Evolutionary conservation across 1,140 invertebrate species (phyloP).

Genomic region (Drosophila pruinosa): DNA sequence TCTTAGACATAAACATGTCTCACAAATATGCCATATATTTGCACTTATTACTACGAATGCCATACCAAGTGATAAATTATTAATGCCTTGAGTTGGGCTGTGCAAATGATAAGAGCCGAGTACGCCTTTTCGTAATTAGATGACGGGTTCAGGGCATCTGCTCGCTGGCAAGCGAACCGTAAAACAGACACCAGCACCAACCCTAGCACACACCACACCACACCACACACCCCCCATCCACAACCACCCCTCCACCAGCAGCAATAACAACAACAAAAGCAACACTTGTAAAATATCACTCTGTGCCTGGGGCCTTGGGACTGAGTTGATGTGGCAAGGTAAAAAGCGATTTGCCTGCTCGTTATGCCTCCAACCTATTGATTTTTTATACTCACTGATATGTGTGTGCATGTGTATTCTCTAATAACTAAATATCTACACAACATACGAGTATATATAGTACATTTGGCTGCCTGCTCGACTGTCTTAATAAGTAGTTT

Average conservation of each 20-base stretch:
- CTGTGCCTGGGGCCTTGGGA: conserved; percentile 47
- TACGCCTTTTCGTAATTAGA: conserved; percentile 76
- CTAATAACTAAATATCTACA: conserved; percentile 27
- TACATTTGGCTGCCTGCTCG: conserved; percentile 4
- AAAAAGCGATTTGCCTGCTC: conserved; percentile 42
- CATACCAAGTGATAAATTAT: not conserved
- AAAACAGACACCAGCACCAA: conserved; percentile 58
- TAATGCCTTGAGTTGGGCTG: not conserved
- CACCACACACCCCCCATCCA: conserved; percentile 8
- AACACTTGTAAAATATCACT: conserved; percentile 74
- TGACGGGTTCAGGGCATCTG: conserved; percentile 68
- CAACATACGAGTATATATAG: too few relatives aligned
- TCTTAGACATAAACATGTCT: too few relatives aligned
- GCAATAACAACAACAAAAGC: conserved; percentile 45
- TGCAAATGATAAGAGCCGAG: not conserved
- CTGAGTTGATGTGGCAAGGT: conserved; percentile 60
- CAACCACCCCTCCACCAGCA: conserved; percentile 34
- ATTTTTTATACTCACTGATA: conserved; percentile 57
- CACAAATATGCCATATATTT: not conserved
- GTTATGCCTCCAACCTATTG: conserved; percentile 68
- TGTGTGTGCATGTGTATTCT: conserved; percentile 27
- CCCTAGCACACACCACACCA: conserved; percentile 5
- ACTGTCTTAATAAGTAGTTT: conserved; percentile 33
- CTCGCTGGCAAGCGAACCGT: conserved; percentile 61
- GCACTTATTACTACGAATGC: not conserved